phyloP scores from a whole-genome alignment of 1,140 invertebrate genomes.

The Heliconius congener region DNA sequence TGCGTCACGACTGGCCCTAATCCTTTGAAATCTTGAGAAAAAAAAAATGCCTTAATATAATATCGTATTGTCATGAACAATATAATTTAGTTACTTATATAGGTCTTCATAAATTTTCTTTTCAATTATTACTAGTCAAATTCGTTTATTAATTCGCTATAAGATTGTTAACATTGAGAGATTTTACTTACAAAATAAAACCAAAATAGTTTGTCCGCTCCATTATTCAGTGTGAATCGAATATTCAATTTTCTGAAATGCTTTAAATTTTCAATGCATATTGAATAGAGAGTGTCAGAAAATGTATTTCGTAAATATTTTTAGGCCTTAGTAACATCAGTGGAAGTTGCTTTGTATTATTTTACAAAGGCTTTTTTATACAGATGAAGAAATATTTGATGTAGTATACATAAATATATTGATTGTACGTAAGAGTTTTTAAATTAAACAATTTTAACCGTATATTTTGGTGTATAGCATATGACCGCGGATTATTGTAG shows the following conservation, averaged over 20 bases:
- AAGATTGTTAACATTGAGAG: neutral
- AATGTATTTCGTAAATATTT: neutral
- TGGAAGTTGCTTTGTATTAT: neutral
- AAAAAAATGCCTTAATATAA: no score
- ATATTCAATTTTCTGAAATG: slow-evolving; percentile 35
- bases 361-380: neutral
- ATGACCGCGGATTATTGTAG: no score
- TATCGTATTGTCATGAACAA: no score
- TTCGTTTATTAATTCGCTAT: neutral
- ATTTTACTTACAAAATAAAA: neutral
- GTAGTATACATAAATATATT: neutral
- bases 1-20: no score
- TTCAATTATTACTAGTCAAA: no score
- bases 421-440: neutral
- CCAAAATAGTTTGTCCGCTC: slow-evolving; percentile 14
- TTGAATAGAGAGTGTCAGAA: neutral
- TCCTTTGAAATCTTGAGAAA: no score
- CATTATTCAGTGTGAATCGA: slow-evolving; percentile 37
- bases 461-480: no score
- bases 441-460: neutral
- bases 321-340: neutral
- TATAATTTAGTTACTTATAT: no score
- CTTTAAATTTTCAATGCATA: slow-evolving; percentile 32
- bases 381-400: neutral
- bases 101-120: no score